Base-by-base conservation (phyloP, 2,113 vertebrate species). In the Tragelaphus imberbis region DNA sequence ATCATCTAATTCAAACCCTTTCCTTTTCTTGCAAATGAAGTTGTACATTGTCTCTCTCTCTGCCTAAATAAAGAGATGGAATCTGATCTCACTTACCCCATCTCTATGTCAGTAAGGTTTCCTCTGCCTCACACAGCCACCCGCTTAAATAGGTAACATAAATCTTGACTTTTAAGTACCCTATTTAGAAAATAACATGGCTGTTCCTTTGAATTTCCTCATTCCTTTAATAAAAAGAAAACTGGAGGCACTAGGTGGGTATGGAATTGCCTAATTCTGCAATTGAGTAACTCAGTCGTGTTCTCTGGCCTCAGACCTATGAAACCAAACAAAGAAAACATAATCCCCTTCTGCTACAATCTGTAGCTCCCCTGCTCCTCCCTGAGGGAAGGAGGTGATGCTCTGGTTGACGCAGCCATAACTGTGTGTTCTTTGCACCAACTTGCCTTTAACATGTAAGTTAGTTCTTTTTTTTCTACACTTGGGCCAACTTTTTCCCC, bases 151-250 rank as follows among this genome's bases (percentile, higher is more conserved):
- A 84, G 63, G 89, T 84, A 96, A 95, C 80, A 68, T 56, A 95
- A 96, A 56, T 87, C 65, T 92, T 96, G 96, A 95, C 95, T 97
- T 96, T 97, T 90, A 97, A 97, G 88, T 93, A 84, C 44, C 86
- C 96, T 96, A 58, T 97, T 97, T 91, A 97, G 97, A 97, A 97
- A 97, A 95, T 40, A 88, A 97, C 61, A 87, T 91, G 86, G 19
- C 68, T 65, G 92, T 96, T 96, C 61, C 91, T 95, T 90, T 97
- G 86, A 91, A 95, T 97, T 97, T 98, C 97, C 96, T 98, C 97
- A 96, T 97, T 98, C 96, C 95, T 98, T 97, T 65, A 93, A 91
- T 84, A 93, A 94, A 97, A 94, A 95, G 89, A 97, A 96, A 94
- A 81, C 58, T 89, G 80, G 71, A 91, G 68, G 14, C 21, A 56